Base-by-base conservation (phyloP, 2,888 invertebrate species). In the Hyppa rectilinea region DNA sequence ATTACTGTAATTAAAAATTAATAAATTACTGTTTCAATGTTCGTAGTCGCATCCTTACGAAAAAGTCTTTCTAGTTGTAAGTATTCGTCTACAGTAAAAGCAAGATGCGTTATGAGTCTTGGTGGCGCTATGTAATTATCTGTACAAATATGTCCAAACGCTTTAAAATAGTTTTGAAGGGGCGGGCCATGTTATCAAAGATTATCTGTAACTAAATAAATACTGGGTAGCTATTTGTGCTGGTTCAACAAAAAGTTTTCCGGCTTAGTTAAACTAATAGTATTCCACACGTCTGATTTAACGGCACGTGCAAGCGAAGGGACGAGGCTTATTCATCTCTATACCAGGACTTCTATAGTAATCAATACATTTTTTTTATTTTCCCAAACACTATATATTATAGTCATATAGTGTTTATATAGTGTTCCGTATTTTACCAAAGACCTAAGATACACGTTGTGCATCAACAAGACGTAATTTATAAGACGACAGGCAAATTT, bases 401-500 rank as follows among this genome's bases (percentile, higher is more conserved):
- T n/a, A n/a, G n/a, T n/a, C n/a, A n/a, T n/a, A n/a, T n/a, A n/a
- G n/a, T n/a, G n/a, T n/a, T n/a, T n/a, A n/a, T n/a, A n/a, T n/a
- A n/a, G n/a, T n/a, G n/a, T n/a, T n/a, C n/a, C n/a, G 10, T 52
- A 40, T 23, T 34, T 36, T 10, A 12, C n/a, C 34, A 40, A 55
- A 74, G 4, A 26, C 2, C 26, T n/a, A 2, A 9, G 7, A 26
- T 9, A 0, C 31, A 34, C 23, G 12, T 34, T 12, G 4, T 52
- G 23, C n/a, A 29, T n/a, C 26, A n/a, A 26, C 29, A 55, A 53
- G 20, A 53, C 31, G 29, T 52, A 45, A 59, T 65, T 29, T 59
- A 31, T 26, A 45, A 34, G 29, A 45, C 12, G 12, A n/a, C 36
- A 63, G 60, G 60, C 29, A 52, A 75, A 80, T 68, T 12, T 23